A percentile compares a stretch with the other conserved stretches of the same genome.
Evolutionary conservation across 2,113 vertebrate genomes (phyloP).

Genomic region (Ariopsis seemanni): DNA sequence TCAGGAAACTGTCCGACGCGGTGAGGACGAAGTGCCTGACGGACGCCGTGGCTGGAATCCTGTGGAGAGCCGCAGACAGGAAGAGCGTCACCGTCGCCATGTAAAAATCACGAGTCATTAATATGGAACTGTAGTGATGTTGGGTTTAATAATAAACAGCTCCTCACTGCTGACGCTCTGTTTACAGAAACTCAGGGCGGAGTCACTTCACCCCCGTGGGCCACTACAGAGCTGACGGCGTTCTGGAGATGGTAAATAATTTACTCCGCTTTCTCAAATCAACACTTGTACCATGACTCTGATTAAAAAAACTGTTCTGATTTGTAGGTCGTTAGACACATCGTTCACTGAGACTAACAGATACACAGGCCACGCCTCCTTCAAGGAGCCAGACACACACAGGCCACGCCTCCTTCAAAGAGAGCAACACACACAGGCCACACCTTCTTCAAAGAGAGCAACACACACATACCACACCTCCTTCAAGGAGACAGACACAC

Average conservation of each 20-base stretch:
- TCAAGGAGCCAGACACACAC: background rate
- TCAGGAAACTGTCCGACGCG: conserved; percentile 63
- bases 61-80: conserved; percentile 85
- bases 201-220: conserved; percentile 83
- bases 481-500: too few species aligned
- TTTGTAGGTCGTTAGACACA: background rate
- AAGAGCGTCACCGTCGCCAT: conserved; percentile 78
- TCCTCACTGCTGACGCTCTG: background rate
- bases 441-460: background rate
- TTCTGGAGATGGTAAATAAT: conserved; percentile 83
- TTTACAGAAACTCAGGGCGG: conserved; percentile 80
- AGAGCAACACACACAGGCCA: background rate
- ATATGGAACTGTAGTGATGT: background rate
- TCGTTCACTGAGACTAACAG: background rate
- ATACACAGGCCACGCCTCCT: background rate
- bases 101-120: conserved; percentile 70
- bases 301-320: background rate
- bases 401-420: background rate
- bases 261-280: background rate
- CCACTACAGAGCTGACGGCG: conserved; percentile 86
- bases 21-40: conserved; percentile 78
- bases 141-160: background rate
- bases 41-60: conserved; percentile 78
- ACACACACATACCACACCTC: background rate
- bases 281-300: background rate